These are phyloP conservation scores for Nothocercus nigrocapillus DNA, from an alignment of 2,113 vertebrate genomes.

Conservation along the genomic window DNA sequence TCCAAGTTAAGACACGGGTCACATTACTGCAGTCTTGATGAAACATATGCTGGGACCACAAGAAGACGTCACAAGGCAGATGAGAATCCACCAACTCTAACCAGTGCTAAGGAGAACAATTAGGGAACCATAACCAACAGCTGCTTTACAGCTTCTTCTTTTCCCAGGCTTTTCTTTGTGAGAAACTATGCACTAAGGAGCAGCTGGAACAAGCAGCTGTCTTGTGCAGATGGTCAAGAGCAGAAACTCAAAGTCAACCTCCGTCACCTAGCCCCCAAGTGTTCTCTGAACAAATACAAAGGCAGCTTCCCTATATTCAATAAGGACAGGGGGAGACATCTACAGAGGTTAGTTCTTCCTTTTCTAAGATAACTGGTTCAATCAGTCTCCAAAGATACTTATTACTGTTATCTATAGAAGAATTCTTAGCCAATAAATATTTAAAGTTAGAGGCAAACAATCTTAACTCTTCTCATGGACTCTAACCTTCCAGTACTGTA, in stretches of 20 bases:
- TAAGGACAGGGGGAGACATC: neutral
- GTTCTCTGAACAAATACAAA: neutral
- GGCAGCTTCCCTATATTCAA: neutral
- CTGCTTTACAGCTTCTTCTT: slow-evolving; percentile 11
- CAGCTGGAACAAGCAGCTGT: neutral
- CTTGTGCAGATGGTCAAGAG: neutral
- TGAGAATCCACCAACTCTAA: neutral
- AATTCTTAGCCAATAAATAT: neutral
- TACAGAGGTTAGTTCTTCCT: neutral
- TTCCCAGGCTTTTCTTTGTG: neutral
- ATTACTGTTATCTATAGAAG: neutral
- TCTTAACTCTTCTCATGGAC: neutral
- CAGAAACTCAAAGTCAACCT: neutral
- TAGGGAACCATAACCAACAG: neutral
- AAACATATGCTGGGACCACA: neutral
- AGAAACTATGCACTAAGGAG: fast-evolving
- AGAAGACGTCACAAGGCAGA: neutral
- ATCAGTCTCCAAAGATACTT: neutral
- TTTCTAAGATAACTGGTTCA: neutral
- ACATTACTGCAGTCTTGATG: neutral
- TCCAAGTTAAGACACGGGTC: neutral
- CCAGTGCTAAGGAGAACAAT: neutral
- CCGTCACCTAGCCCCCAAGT: neutral
- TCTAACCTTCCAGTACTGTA: neutral
- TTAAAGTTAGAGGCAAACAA: neutral